Conservation (phyloP, 1,140 invertebrate genomes). For the Drosophila biarmipes region DNA sequence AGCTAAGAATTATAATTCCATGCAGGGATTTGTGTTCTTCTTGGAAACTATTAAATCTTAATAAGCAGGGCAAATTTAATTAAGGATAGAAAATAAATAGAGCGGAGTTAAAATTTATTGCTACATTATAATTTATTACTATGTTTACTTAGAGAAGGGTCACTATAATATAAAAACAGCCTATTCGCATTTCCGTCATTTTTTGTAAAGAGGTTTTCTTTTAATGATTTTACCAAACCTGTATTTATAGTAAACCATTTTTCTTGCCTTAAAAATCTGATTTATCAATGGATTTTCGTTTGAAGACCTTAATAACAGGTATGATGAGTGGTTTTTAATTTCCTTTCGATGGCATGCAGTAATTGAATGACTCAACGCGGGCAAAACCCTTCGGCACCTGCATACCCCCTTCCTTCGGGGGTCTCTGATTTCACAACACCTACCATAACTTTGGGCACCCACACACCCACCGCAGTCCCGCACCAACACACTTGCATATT, state of each 20-base stretch:
- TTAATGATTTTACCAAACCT: no score
- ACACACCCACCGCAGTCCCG: slow-evolving; percentile 22
- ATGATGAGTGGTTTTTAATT: neutral
- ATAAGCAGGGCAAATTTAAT: neutral
- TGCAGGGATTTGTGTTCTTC: slow-evolving; percentile 5
- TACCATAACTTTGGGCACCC: slow-evolving; percentile 22
- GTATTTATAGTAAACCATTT: no score
- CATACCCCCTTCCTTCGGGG: slow-evolving; percentile 6
- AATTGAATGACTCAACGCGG: slow-evolving; percentile 35
- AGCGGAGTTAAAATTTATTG: neutral
- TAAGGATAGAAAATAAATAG: neutral
- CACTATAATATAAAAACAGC: no score
- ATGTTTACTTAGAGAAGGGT: no score
- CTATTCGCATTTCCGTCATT: no score
- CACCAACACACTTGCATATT: slow-evolving; percentile 25
- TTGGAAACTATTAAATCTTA: slow-evolving; percentile 10
- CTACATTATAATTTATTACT: no score
- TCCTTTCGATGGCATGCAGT: neutral
- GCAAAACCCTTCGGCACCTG: slow-evolving; percentile 47
- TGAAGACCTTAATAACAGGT: no score
- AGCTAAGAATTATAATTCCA: slow-evolving; percentile 2
- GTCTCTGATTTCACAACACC: slow-evolving; percentile 48
- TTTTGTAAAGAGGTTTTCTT: no score
- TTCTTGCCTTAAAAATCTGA: neutral
- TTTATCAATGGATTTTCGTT: neutral